Evolutionary conservation across 1,140 invertebrate genomes (phyloP).

Genomic region (Drosophila ananassae): DNA sequence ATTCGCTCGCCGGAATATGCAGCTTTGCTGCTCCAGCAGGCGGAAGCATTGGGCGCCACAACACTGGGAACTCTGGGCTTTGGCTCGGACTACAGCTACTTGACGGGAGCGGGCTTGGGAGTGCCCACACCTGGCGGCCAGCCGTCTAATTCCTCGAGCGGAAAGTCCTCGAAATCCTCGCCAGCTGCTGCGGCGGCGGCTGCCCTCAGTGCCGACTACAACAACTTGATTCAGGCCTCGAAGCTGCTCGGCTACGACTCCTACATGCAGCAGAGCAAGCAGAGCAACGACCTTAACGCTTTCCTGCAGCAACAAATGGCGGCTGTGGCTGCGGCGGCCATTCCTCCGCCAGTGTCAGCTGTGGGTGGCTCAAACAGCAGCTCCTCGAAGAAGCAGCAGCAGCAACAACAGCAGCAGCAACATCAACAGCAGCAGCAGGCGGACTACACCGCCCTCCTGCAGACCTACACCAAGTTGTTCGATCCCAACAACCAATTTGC

Average conservation of each 20-base stretch:
- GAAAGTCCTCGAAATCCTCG: conserved; percentile 65
- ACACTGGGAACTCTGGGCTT: conserved; percentile 80
- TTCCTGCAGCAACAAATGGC: conserved; percentile 82
- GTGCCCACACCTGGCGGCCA: conserved; percentile 31
- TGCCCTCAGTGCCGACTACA: conserved; percentile 74
- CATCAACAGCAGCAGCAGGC: conserved; percentile 58
- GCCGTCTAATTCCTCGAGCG: conserved; percentile 42
- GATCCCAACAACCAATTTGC: conserved; percentile 77
- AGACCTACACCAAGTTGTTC: conserved; percentile 80
- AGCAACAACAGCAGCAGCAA: conserved; percentile 51
- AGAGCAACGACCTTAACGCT: conserved; percentile 74
- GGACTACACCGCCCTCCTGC: conserved; percentile 73
- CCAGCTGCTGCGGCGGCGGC: conserved; percentile 67
- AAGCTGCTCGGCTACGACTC: conserved; percentile 80
- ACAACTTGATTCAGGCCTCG: conserved; percentile 78
- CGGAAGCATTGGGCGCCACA: conserved; percentile 79
- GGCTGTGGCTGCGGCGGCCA: conserved; percentile 67
- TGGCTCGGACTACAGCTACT: conserved; percentile 73
- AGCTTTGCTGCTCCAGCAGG: conserved; percentile 76
- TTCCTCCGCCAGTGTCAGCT: conserved; percentile 48
- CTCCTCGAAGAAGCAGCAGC: conserved; percentile 60
- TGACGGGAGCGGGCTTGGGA: conserved; percentile 58
- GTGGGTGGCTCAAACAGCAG: conserved; percentile 43
- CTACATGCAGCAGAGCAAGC: conserved; percentile 77
- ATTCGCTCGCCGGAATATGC: conserved; percentile 83